A percentile compares a stretch with the other conserved stretches of the same genome.
These are phyloP conservation scores for Ectemnius continuus DNA, from an alignment of 2,888 invertebrate genomes.

Conservation along the genomic window DNA sequence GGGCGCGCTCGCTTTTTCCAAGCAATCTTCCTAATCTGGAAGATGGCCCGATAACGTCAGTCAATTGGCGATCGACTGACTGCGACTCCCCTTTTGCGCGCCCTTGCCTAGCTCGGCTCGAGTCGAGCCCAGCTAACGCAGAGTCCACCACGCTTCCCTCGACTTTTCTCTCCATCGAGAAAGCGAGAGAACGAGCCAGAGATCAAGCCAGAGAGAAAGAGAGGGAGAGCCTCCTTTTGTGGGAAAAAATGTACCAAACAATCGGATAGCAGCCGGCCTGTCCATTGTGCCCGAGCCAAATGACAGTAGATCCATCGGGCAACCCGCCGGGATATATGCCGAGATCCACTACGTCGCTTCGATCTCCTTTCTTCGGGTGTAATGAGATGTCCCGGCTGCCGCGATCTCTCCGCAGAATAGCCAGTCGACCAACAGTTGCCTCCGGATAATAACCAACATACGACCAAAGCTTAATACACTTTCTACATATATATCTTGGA, in stretches of 20 bases:
- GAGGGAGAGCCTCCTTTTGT: slow-evolving; percentile 56
- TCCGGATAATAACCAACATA: too few species aligned
- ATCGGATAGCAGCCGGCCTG: slow-evolving; percentile 65
- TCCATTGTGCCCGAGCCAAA: slow-evolving; percentile 67
- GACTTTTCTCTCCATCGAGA: too few species aligned
- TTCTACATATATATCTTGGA: too few species aligned
- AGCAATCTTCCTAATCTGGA: slow-evolving; percentile 75
- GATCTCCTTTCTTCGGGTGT: slow-evolving; percentile 51
- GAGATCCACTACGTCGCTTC: slow-evolving; percentile 42
- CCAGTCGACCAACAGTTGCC: too few species aligned
- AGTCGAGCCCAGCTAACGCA: too few species aligned
- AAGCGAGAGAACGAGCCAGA: too few species aligned
- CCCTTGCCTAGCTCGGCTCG: slow-evolving; percentile 23
- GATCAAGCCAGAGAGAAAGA: background rate
- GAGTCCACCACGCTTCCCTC: too few species aligned
- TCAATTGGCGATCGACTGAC: slow-evolving; percentile 75
- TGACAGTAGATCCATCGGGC: slow-evolving; percentile 59
- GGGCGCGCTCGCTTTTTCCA: slow-evolving; percentile 43
- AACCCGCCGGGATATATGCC: slow-evolving; percentile 35
- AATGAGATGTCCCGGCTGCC: slow-evolving; percentile 50
- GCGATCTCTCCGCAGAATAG: background rate
- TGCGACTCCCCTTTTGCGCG: slow-evolving; percentile 41
- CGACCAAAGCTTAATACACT: too few species aligned
- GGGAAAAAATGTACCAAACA: slow-evolving; percentile 70
- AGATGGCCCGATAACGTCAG: slow-evolving; percentile 75